Conservation (phyloP, 2,888 invertebrate species). For the Auanema freiburgensis region DNA sequence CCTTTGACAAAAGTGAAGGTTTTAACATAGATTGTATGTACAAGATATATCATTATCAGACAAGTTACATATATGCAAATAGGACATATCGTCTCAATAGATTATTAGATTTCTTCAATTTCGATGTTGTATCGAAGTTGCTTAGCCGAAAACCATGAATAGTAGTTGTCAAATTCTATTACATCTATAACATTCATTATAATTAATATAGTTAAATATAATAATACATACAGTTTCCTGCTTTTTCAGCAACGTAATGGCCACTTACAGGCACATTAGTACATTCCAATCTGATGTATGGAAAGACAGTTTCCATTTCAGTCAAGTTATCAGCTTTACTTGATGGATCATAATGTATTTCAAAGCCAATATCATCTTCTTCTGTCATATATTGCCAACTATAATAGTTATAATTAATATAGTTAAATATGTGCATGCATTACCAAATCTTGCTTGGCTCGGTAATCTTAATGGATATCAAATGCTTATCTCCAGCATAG, state of each 20-base stretch:
- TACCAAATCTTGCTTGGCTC: conserved; percentile 49
- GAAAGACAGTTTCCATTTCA: conserved; percentile 62
- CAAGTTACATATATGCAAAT: neutral
- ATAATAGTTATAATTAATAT: conserved; percentile 17
- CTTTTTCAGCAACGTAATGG: conserved; percentile 47
- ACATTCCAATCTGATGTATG: conserved; percentile 63
- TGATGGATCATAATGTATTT: conserved; percentile 55
- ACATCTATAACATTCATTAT: conserved; percentile 49
- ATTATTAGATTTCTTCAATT: conserved; percentile 45
- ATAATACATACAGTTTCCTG: conserved; percentile 57
- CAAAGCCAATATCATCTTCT: conserved; percentile 64
- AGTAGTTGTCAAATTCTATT: conserved; percentile 64
- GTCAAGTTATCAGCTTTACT: conserved; percentile 50
- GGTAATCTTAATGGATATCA: conserved; percentile 60
- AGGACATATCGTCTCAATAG: neutral
- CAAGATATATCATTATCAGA: conserved; percentile 4
- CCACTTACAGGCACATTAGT: conserved; percentile 61
- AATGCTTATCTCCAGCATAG: conserved; percentile 63
- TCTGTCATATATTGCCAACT: conserved; percentile 64
- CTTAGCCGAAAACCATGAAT: conserved; percentile 64
- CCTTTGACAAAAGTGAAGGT: no score
- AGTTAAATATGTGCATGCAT: neutral
- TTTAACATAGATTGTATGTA: no score
- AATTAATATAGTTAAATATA: neutral
- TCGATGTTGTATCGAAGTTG: conserved; percentile 63